Percentiles rank a stretch among this genome's conserved stretches.
Conservation (phyloP, 2,888 invertebrate species). For the Horisme vitalbata region DNA sequence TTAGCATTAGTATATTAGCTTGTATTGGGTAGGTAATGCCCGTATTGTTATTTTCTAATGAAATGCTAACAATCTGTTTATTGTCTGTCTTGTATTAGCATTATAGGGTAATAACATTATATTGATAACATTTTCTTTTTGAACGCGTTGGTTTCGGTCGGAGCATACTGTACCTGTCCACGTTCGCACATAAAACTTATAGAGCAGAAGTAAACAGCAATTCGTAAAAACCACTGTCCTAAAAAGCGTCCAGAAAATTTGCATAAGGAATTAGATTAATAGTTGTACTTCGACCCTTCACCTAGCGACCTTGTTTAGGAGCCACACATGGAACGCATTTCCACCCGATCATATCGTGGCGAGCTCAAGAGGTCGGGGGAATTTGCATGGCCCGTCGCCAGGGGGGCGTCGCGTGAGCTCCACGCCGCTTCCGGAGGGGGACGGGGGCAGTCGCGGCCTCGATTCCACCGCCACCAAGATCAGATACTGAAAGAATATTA, state of each 20-base stretch:
- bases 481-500: constrained; percentile 59
- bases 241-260: constrained; percentile 22
- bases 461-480: constrained; percentile 63
- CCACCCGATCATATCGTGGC: constrained; percentile 48
- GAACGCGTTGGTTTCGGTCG: too few species aligned
- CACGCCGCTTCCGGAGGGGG: constrained; percentile 65
- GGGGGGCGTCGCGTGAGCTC: constrained; percentile 64
- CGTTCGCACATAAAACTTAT: background rate
- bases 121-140: too few species aligned
- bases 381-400: constrained; percentile 74
- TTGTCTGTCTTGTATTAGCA: too few species aligned
- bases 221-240: constrained; percentile 2
- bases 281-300: constrained; percentile 36
- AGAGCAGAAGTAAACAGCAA: background rate
- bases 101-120: too few species aligned
- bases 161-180: too few species aligned
- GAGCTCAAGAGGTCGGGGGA: constrained; percentile 55
- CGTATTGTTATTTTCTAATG: too few species aligned
- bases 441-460: constrained; percentile 49
- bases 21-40: too few species aligned
- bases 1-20: too few species aligned
- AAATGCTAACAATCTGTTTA: too few species aligned
- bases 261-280: constrained; percentile 37
- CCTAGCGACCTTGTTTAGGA: constrained; percentile 57
- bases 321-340: constrained; percentile 57